Evolutionary conservation across 2,797 vertebrate genomes (phyloP), one percentile per base, ranked within the genome.

Genomic region (Loriculus beryllinus): DNA sequence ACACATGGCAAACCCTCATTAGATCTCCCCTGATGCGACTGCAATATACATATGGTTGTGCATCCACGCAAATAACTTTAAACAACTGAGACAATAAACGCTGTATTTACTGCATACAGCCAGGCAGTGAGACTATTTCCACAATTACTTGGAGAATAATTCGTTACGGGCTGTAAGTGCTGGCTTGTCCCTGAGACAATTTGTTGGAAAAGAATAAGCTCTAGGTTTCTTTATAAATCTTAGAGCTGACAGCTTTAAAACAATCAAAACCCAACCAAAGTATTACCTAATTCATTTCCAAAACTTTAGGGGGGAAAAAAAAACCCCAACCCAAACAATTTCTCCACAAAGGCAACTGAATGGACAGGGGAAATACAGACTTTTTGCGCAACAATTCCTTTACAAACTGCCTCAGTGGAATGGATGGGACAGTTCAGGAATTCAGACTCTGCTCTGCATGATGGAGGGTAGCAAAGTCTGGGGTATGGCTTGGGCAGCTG

Each of bases 1-100:
- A 43, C 1, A 1, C 37, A 22, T 1, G 14, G 40, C 26, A 54
- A 48, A 11, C 9, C 19, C 19, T 37, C 3, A 1, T 16, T 28
- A 67, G 25, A 15, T 17, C 45, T 70, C 45, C 20, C 10, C 23
- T 7, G 13, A 28, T 19, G 6, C 51, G 47, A 45, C 26, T 19
- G 8, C 37, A 20, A 14, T 19, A 39, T 9, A 33, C 6, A 12
- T 8, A 22, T 1, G 8, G 70, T 19, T 35, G n/a, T 35, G 29
- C 45, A 37, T 29, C 42, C 48, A n/a, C 9, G 20, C 39, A 72
- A 72, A 51, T 57, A 19, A 57, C 26, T 56, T 57, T 31, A 72
- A 86, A 26, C n/a, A 56, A 47, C 4, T 35, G 40, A 88, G 35
- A 40, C 54, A 48, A 72, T 82, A 72, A 33, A 42, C 10, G 59